Conservation (phyloP, 2,888 invertebrate species). For the Acleris cristana region DNA sequence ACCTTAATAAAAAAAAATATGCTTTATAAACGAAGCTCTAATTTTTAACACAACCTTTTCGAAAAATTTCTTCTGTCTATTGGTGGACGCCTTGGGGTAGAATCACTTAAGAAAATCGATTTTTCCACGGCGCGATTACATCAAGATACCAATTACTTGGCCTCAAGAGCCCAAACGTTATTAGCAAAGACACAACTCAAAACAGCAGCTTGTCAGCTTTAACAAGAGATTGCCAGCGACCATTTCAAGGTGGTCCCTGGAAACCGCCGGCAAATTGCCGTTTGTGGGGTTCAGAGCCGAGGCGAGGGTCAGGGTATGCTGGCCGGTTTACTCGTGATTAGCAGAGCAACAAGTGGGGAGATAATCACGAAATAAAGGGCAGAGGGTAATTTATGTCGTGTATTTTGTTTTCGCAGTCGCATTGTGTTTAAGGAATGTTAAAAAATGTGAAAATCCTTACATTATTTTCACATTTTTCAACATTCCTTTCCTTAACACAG, state of each 20-base stretch:
- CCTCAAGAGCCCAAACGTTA: neutral
- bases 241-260: neutral
- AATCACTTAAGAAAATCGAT: too few relatives aligned
- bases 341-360: conserved; percentile 15
- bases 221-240: neutral
- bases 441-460: too few relatives aligned
- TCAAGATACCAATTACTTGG: too few relatives aligned
- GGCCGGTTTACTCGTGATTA: conserved; percentile 13
- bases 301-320: neutral
- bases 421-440: too few relatives aligned
- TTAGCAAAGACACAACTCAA: conserved; percentile 8
- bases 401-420: neutral
- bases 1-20: too few relatives aligned
- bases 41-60: too few relatives aligned
- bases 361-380: conserved; percentile 15
- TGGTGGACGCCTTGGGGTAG: too few relatives aligned
- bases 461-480: too few relatives aligned
- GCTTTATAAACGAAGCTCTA: too few relatives aligned
- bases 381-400: conserved; percentile 6
- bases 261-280: neutral
- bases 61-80: too few relatives aligned
- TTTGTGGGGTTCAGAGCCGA: neutral
- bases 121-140: too few relatives aligned
- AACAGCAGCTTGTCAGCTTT: conserved; percentile 20
- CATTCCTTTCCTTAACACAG: too few relatives aligned